Percentiles rank a stretch among this genome's conserved stretches.
Conservation (phyloP, 2,888 invertebrate species). For the Eupithecia subumbrata region DNA sequence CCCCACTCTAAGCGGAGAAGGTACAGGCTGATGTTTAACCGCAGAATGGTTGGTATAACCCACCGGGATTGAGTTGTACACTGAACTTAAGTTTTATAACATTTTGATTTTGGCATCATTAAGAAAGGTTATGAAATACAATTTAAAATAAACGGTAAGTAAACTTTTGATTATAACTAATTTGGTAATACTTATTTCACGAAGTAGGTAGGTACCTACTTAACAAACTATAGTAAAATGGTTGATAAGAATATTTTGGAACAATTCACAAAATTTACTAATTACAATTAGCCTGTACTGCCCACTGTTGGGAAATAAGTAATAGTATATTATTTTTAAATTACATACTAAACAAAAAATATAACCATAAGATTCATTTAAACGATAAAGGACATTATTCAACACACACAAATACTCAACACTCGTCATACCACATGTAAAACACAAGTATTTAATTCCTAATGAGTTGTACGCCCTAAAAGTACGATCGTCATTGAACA, state of each 20-base stretch:
- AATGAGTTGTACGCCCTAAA: not conserved
- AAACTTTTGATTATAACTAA: no score
- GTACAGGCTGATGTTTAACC: constrained; percentile 64
- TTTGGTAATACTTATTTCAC: no score
- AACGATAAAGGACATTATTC: constrained; percentile 10
- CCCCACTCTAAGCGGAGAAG: constrained; percentile 42
- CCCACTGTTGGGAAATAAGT: no score
- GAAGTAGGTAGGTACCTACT: no score
- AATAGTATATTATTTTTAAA: no score
- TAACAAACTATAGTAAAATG: no score
- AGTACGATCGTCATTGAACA: constrained; percentile 40
- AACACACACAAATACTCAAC: constrained; percentile 22
- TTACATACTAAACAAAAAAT: no score
- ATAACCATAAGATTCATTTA: not conserved
- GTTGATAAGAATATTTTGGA: no score
- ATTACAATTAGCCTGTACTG: no score
- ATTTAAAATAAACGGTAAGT: no score
- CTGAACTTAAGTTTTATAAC: not conserved
- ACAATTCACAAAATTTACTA: no score
- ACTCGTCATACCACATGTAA: constrained; percentile 60
- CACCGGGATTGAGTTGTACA: constrained; percentile 50
- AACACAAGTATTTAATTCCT: constrained; percentile 25
- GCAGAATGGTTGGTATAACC: constrained; percentile 42
- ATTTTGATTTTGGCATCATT: not conserved
- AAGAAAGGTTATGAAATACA: no score